A percentile compares a stretch with the other conserved stretches of the same genome.
These are phyloP conservation scores for Stenopsyche tienmushanensis DNA, from an alignment of 1,140 invertebrate genomes.

Conservation along the genomic window DNA sequence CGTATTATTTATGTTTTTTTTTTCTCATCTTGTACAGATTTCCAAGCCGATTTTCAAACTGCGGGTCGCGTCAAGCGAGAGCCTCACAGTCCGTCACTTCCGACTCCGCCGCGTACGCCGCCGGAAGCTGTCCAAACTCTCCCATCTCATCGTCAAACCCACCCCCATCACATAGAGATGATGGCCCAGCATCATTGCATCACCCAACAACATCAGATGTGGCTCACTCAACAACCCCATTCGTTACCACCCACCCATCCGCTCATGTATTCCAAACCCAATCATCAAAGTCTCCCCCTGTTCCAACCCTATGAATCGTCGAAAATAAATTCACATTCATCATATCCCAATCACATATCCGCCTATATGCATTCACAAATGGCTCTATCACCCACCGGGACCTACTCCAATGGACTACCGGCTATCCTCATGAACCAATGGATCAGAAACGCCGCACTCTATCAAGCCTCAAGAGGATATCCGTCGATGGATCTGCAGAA, in stretches of 20 bases:
- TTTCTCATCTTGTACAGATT: conserved; percentile 45
- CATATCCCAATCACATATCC: conserved; percentile 45
- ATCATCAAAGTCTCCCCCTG: conserved; percentile 29
- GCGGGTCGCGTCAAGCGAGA: conserved; percentile 62
- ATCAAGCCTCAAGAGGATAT: conserved; percentile 55
- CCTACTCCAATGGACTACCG: conserved; percentile 55
- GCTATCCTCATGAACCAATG: conserved; percentile 68
- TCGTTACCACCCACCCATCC: conserved; percentile 17
- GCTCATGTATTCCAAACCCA: conserved; percentile 32
- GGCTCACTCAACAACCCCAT: conserved; percentile 37
- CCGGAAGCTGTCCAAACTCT: conserved; percentile 55
- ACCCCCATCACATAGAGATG: conserved; percentile 24
- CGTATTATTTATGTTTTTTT: background rate
- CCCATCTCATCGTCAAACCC: conserved; percentile 37
- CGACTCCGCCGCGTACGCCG: conserved; percentile 72
- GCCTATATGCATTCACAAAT: conserved; percentile 54
- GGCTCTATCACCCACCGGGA: conserved; percentile 47
- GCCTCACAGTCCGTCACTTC: conserved; percentile 62
- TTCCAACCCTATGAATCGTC: conserved; percentile 45
- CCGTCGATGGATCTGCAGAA: conserved; percentile 52
- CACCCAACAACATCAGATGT: conserved; percentile 38
- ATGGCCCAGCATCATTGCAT: conserved; percentile 37
- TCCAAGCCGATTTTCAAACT: conserved; percentile 54
- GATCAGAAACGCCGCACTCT: conserved; percentile 68
- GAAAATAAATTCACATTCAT: conserved; percentile 38